Evolutionary conservation across 2,888 invertebrate genomes (phyloP), one percentile per base, ranked within the genome.

Genomic region (Sphaeridia pumilis): DNA sequence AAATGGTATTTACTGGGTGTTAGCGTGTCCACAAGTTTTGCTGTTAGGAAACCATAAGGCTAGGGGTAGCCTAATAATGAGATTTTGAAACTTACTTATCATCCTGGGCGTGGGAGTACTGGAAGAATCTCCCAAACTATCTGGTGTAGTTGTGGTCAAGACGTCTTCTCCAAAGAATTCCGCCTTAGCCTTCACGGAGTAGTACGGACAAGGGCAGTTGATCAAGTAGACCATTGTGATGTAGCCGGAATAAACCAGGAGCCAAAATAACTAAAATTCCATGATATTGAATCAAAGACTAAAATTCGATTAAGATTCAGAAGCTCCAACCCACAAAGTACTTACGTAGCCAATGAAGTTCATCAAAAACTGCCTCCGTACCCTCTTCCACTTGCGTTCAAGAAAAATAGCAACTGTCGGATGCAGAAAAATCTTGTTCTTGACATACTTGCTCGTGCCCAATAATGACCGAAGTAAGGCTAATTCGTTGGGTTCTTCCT

Each of bases 1-100:
- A 88, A 72, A 7, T 45, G 12, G 12, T 14, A 38, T 38, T 38
- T 38, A 38, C 20, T n/a, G n/a, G n/a, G n/a, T n/a, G n/a, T n/a
- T n/a, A n/a, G n/a, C n/a, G n/a, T n/a, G n/a, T n/a, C n/a, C n/a
- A n/a, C n/a, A n/a, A n/a, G n/a, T n/a, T n/a, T n/a, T n/a, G n/a
- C n/a, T n/a, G n/a, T n/a, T n/a, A n/a, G n/a, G n/a, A n/a, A n/a
- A n/a, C n/a, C n/a, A n/a, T n/a, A n/a, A n/a, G n/a, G n/a, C n/a
- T n/a, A n/a, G n/a, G n/a, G n/a, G n/a, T n/a, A n/a, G n/a, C n/a
- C n/a, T n/a, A n/a, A n/a, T n/a, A n/a, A n/a, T 38, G 17, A 38
- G 41, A 14, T 38, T 7, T 38, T 38, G n/a, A 38, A 55, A 56
- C 28, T 56, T 55, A 12, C 4, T n/a, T 44, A 21, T n/a, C 22